Base-by-base conservation (phyloP, 2,797 vertebrate genomes). In the Hippopotamyrus pictus region DNA sequence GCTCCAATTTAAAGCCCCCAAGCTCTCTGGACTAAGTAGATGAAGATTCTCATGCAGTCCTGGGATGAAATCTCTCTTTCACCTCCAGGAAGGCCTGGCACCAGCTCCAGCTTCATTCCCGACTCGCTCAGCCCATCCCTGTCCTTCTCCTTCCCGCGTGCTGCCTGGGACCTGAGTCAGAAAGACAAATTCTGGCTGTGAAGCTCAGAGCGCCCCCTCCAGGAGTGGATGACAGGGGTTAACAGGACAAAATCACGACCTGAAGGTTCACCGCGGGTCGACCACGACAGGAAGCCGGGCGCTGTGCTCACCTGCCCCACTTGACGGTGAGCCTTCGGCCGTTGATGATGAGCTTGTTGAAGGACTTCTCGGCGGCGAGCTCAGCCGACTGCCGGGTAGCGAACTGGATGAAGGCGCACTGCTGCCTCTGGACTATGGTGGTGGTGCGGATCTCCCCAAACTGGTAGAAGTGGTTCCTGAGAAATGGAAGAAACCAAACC, bases 351-450 rank as follows among this genome's bases (percentile, higher is more conserved):
- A 99, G 96, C 90, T 99, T 99, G 93, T 99, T 99, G 93, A 99
- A 99, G 88, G 98, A 99, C 92, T 99, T 99, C 95, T 99, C 98
- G 0, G 98, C 98, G 2, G 99, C 99, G 86, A 95, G 97, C 91
- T 99, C 98, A 0, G 99, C 97, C 1, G 98, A 93, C 89, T 97
- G 97, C 1, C 99, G 95, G 0, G 97, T 98, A 89, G 99, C 98
- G 89, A 99, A 99, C 95, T 99, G 99, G 92, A 99, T 98, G 92
- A 99, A 99, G 11, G 99, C 98, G 88, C 99, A 99, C 73, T 99
- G 99, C 90, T 99, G 99, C 91, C 98, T 95, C 93, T 99, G 98
- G 41, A 99, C 98, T 0, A 99, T 97, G 0, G 99, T 99, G 90
- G 98, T 97, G 0, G 98, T 99, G 51, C 97, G 96, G 82, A 99